Conservation (phyloP, 2,888 invertebrate genomes). For the Sminthurides aquaticus region DNA sequence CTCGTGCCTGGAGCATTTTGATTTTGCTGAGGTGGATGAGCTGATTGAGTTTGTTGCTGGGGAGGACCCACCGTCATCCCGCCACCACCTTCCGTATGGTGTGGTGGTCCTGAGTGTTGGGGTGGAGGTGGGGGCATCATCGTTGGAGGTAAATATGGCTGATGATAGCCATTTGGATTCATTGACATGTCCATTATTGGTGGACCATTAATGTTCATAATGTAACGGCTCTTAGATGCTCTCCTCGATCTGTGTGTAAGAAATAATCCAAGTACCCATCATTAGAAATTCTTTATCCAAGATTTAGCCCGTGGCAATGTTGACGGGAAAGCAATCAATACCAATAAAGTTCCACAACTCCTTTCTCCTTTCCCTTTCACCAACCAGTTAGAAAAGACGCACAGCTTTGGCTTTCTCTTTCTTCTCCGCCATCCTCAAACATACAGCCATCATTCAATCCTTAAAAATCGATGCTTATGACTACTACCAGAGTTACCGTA, state of each 20-base stretch:
- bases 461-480: too few species aligned
- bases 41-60: slow-evolving; percentile 40
- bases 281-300: too few species aligned
- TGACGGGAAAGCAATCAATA: neutral
- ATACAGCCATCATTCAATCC: too few species aligned
- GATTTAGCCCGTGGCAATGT: neutral
- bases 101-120: slow-evolving; percentile 40
- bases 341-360: neutral
- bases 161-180: slow-evolving; percentile 44
- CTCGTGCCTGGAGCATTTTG: slow-evolving; percentile 36
- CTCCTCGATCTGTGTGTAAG: slow-evolving; percentile 35
- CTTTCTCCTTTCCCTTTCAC: neutral
- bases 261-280: too few species aligned
- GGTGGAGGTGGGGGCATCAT: slow-evolving; percentile 44
- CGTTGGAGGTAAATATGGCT: slow-evolving; percentile 42
- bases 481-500: too few species aligned
- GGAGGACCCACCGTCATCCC: slow-evolving; percentile 40
- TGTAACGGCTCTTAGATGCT: too few species aligned
- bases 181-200: slow-evolving; percentile 45
- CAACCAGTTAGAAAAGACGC: too few species aligned
- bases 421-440: too few species aligned
- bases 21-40: slow-evolving; percentile 39
- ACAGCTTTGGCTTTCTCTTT: too few species aligned
- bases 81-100: slow-evolving; percentile 41
- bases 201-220: slow-evolving; percentile 44